A percentile compares a stretch with the other conserved stretches of the same genome.
phyloP scores from a whole-genome alignment of 1,140 invertebrate species.

The Archivesica marissinica region DNA sequence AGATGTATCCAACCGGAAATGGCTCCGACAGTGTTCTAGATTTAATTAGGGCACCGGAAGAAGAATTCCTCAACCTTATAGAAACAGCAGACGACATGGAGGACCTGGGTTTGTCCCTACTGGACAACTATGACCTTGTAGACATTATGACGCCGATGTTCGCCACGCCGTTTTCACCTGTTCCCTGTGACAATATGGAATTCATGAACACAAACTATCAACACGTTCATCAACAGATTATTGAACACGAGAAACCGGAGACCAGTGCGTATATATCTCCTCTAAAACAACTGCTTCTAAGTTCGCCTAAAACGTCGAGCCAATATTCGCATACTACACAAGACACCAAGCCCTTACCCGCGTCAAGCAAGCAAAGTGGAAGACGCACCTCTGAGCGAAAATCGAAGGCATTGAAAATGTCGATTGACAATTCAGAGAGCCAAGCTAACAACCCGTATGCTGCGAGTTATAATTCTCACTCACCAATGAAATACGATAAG shows the following conservation, averaged over 20 bases:
- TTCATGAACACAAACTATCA: not conserved
- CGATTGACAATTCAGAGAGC: not conserved
- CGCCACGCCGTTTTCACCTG: conserved; percentile 38
- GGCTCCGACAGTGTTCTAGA: not conserved
- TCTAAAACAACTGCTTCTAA: conserved; percentile 16
- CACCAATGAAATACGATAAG: not conserved
- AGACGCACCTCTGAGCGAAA: not conserved
- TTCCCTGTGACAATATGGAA: conserved; percentile 47
- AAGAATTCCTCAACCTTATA: conserved; percentile 29
- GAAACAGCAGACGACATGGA: conserved; percentile 22
- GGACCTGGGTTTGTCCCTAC: conserved; percentile 24
- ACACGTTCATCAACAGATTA: not conserved
- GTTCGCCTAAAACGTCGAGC: not conserved
- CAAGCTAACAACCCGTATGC: not conserved
- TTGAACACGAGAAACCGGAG: not conserved
- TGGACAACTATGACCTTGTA: conserved; percentile 40
- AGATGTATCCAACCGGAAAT: not conserved
- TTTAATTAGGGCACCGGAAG: not conserved
- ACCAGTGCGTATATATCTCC: not conserved
- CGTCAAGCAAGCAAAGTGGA: not conserved
- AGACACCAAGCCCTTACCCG: not conserved
- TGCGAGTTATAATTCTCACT: not conserved
- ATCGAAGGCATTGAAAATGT: not conserved
- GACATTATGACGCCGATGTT: conserved; percentile 43
- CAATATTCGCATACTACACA: not conserved